Base-by-base conservation (phyloP, 2,797 vertebrate genomes). In the Loris lydekkerianus region DNA sequence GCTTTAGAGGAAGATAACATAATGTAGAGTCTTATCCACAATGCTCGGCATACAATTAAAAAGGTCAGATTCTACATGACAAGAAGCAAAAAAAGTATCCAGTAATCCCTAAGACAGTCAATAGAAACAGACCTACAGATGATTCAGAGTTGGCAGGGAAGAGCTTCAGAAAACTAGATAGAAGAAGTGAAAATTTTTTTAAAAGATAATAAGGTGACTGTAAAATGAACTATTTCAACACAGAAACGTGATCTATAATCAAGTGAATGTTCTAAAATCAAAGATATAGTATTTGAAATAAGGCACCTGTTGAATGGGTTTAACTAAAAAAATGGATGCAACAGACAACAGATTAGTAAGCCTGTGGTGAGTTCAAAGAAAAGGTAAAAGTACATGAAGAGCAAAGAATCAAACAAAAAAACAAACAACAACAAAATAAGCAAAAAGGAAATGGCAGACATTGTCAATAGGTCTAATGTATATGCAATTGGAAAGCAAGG, bases 131-230 rank as follows among this genome's bases (percentile, higher is more conserved):
- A 70, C 21, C 23, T 83, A 65, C 29, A 70, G 40, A 81, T 63
- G 60, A 86, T 70, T 11, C 67, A 76, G 9, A 37, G 14, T 21
- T 87, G n/a, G 23, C 5, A 92, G 86, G 46, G 2, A 72, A 86
- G 88, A 9, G n/a, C 27, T 96, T 84, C 34, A 86, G 31, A 92
- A 69, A 92, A 43, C 11, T 72, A 11, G 21, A 53, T 72, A 78
- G 53, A 14, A 18, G 21, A 86, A 56, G 76, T 53, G 40, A 65
- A 70, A 67, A 72, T 15, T 49, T 49, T 49, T 49, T 13, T 14
- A 75, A 23, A 70, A n/a, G 10, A 88, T n/a, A 53, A 63, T 31
- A 83, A 69, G 61, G 85, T 60, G 58, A 92, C 61, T 31, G 1
- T 40, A 89, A 93, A 67, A 65, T n/a, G 46, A 25, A 84, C 3